phyloP scores from a whole-genome alignment of 2,113 vertebrate species.

The Alligator sinensis region DNA sequence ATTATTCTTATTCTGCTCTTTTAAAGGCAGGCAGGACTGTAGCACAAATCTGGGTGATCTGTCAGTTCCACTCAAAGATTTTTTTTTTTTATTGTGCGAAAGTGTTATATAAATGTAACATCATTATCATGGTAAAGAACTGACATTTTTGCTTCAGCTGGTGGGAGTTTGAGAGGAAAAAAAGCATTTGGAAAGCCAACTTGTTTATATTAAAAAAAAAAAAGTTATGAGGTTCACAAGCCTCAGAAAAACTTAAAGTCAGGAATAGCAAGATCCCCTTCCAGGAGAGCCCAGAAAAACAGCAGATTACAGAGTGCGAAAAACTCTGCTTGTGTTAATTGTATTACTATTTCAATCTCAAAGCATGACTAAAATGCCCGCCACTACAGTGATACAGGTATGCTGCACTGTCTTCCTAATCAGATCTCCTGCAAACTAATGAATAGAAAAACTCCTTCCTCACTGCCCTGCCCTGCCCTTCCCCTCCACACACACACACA shows the following conservation, averaged over 20 bases:
- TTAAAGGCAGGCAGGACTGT: not conserved
- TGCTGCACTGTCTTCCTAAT: rapidly evolving
- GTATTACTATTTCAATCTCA: not conserved
- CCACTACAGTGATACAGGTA: not conserved
- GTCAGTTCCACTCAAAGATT: not conserved
- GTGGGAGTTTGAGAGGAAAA: rapidly evolving
- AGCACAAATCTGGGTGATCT: not conserved
- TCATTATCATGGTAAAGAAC: not conserved
- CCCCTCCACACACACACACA: too few relatives aligned
- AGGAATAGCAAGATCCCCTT: not conserved
- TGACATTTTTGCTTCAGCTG: not conserved
- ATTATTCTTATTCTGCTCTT: not conserved
- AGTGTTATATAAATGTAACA: not conserved
- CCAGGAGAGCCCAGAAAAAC: rapidly evolving
- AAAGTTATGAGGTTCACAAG: constrained; percentile 34
- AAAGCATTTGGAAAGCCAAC: not conserved
- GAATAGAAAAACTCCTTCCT: not conserved
- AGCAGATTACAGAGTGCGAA: not conserved
- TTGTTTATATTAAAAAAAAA: constrained; percentile 40
- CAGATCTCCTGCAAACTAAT: not conserved
- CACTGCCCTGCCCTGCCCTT: too few relatives aligned
- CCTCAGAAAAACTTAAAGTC: constrained; percentile 40
- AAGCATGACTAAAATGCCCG: not conserved
- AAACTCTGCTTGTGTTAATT: not conserved
- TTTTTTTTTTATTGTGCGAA: not conserved